phyloP scores from a whole-genome alignment of 92 coral and sea anemone genomes.

The Actinernus sp. region DNA sequence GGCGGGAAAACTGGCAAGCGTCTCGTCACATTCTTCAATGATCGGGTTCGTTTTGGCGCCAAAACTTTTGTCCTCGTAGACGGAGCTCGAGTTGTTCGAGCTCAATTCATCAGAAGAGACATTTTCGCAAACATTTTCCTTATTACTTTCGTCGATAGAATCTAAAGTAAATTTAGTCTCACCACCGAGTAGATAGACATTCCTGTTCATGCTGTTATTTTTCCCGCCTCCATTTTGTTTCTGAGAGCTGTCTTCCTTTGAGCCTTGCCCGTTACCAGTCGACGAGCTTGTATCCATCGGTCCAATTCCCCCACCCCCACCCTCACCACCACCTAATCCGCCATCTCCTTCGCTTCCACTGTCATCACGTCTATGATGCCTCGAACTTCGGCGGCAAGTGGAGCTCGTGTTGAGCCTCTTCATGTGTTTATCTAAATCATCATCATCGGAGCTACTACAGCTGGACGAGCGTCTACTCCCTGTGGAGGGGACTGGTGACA shows the following conservation, averaged over 20 bases:
- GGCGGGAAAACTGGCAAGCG: not conserved
- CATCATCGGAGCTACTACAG: conserved; percentile 96
- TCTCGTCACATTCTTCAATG: conserved; percentile 35
- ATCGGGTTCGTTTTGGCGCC: conserved; percentile 16
- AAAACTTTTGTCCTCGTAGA: not conserved
- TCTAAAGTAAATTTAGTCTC: conserved; percentile 45
- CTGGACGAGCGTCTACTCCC: conserved; percentile 96
- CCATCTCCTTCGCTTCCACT: conserved; percentile 93
- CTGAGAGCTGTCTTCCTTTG: conserved; percentile 40
- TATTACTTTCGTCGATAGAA: conserved; percentile 78
- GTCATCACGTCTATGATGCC: conserved; percentile 87
- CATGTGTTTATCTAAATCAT: conserved; percentile 96
- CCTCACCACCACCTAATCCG: conserved; percentile 70
- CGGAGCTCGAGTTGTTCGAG: not conserved
- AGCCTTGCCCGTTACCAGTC: conserved; percentile 2
- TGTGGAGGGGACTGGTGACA: conserved; percentile 91
- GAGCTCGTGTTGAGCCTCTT: conserved; percentile 87
- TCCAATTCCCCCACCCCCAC: conserved; percentile 36
- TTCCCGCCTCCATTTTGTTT: conserved; percentile 60
- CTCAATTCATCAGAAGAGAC: not conserved
- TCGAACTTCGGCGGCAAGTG: conserved; percentile 77
- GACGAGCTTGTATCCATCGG: conserved; percentile 22
- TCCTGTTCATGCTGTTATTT: conserved; percentile 41
- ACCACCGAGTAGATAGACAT: conserved; percentile 25
- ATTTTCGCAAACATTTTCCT: conserved; percentile 63